Evolutionary conservation across 2,113 vertebrate genomes (phyloP), one percentile per base, ranked within the genome.

Genomic region (Catharus bicknelli): DNA sequence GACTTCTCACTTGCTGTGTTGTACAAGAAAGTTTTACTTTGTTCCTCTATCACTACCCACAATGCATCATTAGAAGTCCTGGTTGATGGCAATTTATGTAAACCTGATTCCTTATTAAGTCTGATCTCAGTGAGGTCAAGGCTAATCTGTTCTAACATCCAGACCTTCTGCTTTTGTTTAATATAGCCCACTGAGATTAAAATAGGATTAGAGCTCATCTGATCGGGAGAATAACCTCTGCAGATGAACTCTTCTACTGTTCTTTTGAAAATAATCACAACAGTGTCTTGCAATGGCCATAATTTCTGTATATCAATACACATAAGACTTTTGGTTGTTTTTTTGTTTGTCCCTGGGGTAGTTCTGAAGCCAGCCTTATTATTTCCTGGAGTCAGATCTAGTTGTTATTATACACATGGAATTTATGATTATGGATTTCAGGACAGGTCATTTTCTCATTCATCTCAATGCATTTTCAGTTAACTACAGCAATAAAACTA

Each of bases 161-260:
- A 96, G 96, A 87, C 70, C 90, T 95, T 96, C 96, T 95, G 94
- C 95, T 92, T 94, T 96, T 94, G 93, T 96, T 94, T 96, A 88
- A 95, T 96, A 96, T 97, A 96, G 96, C 88, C 82, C 77, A 62
- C 80, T 85, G 91, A 95, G 97, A 96, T 96, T 97, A 96, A 96
- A 96, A 90, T 94, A 86, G 80, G 96, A 97, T 97, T 97, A 96
- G 61, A 81, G 78, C 36, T 96, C 94, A 95, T 95, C 86, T 88
- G 73, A 89, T 63, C 0, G 2, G 77, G 77, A 90, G 76, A 96
- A 91, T 80, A 95, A 84, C 70, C 72, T 85, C 81, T 86, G 78
- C 51, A 85, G 67, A 88, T 59, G 74, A 95, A 90, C 63, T 57
- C 69, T 80, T 76, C 81, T 68, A 78, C 75, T 29, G 25, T 59